These are phyloP conservation scores for Trichosurus vulpecula DNA, from an alignment of 2,797 vertebrate genomes.

Conservation along the genomic window DNA sequence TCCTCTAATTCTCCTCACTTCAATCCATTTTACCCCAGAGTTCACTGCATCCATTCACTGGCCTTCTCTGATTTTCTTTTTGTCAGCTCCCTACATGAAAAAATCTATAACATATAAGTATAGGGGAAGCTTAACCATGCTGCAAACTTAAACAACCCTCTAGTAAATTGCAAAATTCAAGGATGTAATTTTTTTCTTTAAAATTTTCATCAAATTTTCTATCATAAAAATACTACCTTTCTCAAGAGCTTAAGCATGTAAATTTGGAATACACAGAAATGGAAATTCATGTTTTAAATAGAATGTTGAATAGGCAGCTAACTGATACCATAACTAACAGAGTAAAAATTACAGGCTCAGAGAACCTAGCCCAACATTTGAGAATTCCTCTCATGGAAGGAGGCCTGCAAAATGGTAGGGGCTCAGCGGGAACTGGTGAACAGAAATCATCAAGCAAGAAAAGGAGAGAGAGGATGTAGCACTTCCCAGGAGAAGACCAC, in stretches of 20 bases:
- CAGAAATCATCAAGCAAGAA: background rate
- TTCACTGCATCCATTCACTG: constrained; percentile 1
- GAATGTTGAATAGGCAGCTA: background rate
- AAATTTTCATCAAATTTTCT: constrained; percentile 1
- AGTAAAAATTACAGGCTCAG: background rate
- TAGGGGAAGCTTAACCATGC: background rate
- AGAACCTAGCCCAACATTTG: background rate
- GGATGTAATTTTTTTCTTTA: background rate
- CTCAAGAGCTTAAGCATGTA: background rate
- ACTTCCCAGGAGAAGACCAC: background rate
- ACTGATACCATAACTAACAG: background rate
- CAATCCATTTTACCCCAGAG: background rate
- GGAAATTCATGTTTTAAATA: background rate
- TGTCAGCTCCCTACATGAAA: background rate
- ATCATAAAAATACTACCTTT: background rate
- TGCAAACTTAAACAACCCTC: constrained; percentile 5
- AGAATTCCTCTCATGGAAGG: background rate
- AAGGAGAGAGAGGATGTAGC: background rate
- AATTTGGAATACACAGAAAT: background rate
- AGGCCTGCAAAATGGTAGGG: background rate
- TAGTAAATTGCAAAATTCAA: constrained; percentile 3
- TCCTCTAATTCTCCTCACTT: background rate
- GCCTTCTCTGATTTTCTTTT: background rate
- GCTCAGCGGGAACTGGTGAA: background rate
- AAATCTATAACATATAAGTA: constrained; percentile 7